A percentile compares a stretch with the other conserved stretches of the same genome.
These are phyloP conservation scores for Drosophila hamatofila DNA, from an alignment of 2,888 invertebrate genomes.

Conservation along the genomic window DNA sequence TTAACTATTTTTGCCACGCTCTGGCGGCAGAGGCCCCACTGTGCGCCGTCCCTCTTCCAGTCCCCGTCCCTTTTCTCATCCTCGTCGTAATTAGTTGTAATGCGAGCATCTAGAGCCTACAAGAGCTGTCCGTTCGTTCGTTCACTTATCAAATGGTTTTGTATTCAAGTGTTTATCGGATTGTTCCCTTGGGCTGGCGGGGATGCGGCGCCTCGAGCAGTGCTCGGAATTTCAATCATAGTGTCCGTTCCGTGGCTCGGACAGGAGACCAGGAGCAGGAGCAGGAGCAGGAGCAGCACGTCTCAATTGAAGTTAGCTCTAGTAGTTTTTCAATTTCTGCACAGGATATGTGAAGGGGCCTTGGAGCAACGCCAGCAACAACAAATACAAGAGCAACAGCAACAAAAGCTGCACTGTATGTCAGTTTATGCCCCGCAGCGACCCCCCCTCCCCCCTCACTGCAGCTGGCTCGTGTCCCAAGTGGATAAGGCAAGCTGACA, in stretches of 20 bases:
- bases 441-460: conserved; percentile 15
- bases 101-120: conserved; percentile 31
- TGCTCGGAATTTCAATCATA: conserved; percentile 64
- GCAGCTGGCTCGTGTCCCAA: conserved; percentile 61
- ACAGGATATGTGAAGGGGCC: conserved; percentile 62
- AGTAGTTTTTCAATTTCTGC: conserved; percentile 68
- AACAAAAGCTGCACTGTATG: conserved; percentile 33
- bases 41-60: too few species aligned
- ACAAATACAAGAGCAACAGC: conserved; percentile 13
- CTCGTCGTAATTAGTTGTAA: conserved; percentile 61
- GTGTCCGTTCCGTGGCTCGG: conserved; percentile 35
- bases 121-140: conserved; percentile 12
- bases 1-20: too few species aligned
- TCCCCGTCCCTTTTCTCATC: neutral
- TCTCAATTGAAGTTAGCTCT: conserved; percentile 61
- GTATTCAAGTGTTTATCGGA: conserved; percentile 41
- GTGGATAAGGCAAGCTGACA: conserved; percentile 63
- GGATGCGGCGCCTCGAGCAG: conserved; percentile 20
- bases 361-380: conserved; percentile 23
- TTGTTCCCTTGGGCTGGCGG: conserved; percentile 18
- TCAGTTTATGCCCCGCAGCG: conserved; percentile 32
- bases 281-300: conserved; percentile 39
- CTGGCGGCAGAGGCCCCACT: too few species aligned
- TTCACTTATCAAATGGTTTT: conserved; percentile 28
- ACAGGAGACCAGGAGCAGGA: conserved; percentile 14